Conservation (phyloP, 1,140 invertebrate genomes). For the Micrasema minimum region DNA sequence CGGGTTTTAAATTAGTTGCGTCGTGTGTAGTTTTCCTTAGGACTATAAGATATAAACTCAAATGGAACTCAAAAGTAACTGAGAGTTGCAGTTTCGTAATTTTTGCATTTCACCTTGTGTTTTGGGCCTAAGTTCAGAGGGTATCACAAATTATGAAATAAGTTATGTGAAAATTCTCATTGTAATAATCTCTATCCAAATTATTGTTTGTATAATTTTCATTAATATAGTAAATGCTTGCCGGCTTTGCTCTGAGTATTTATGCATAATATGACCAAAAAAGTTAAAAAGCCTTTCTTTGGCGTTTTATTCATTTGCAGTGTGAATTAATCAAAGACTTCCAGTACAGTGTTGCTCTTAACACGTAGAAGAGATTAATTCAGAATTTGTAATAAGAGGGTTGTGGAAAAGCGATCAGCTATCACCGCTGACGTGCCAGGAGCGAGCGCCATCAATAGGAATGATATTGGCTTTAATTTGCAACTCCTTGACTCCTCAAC, state of each 20-base stretch:
- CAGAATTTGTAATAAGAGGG: conserved; percentile 29
- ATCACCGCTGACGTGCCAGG: conserved; percentile 24
- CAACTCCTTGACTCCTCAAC: conserved; percentile 43
- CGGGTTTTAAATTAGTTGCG: too few relatives aligned
- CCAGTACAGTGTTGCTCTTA: too few relatives aligned
- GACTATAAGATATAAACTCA: too few relatives aligned
- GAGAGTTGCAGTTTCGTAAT: too few relatives aligned
- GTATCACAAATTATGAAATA: too few relatives aligned
- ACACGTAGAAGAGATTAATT: conserved; percentile 24
- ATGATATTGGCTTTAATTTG: conserved; percentile 60
- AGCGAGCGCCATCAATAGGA: conserved; percentile 32
- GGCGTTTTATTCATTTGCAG: neutral
- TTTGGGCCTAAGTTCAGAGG: too few relatives aligned
- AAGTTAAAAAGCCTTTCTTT: neutral
- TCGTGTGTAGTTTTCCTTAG: too few relatives aligned
- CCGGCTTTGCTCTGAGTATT: neutral
- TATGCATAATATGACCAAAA: neutral
- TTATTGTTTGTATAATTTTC: neutral
- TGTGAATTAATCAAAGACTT: neutral
- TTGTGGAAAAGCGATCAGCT: conserved; percentile 2
- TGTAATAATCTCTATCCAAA: too few relatives aligned
- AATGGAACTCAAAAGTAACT: too few relatives aligned
- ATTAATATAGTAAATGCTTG: neutral
- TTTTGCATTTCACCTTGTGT: too few relatives aligned
- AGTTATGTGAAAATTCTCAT: too few relatives aligned